A percentile compares a stretch with the other conserved stretches of the same genome.
phyloP scores from a whole-genome alignment of 2,113 vertebrate genomes.

The Halichoerus grypus region DNA sequence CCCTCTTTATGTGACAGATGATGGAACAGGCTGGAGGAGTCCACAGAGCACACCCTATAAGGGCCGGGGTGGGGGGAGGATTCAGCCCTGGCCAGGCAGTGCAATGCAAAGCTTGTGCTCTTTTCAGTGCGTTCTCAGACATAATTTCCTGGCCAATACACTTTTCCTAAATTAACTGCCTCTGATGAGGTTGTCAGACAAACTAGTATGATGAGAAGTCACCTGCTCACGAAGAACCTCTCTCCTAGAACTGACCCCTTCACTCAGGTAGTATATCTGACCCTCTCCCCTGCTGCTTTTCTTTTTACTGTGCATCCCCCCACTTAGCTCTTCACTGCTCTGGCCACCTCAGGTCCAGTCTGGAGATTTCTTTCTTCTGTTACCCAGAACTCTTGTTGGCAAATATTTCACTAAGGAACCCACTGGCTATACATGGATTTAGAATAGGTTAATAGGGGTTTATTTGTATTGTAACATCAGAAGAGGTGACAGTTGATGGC shows the following conservation, averaged over 20 bases:
- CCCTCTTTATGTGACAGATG: neutral
- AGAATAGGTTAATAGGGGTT: neutral
- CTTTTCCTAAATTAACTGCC: neutral
- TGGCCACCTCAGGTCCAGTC: neutral
- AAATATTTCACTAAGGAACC: neutral
- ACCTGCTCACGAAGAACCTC: neutral
- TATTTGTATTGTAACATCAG: neutral
- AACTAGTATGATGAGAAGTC: neutral
- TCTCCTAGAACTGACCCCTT: neutral
- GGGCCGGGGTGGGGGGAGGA: too few relatives aligned
- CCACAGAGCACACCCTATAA: neutral
- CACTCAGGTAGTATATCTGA: too few relatives aligned
- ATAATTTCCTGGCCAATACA: neutral
- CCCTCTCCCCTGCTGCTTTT: neutral
- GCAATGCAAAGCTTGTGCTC: neutral
- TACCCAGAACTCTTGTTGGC: neutral
- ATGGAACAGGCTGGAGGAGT: neutral
- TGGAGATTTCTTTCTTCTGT: neutral
- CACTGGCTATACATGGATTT: neutral
- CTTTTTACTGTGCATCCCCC: neutral
- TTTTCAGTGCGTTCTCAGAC: neutral
- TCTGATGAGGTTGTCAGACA: neutral
- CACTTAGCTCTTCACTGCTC: neutral
- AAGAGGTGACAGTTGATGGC: neutral
- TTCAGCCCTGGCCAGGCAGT: neutral